Base-by-base conservation (phyloP, 2,888 invertebrate species). In the Horisme vitalbata region DNA sequence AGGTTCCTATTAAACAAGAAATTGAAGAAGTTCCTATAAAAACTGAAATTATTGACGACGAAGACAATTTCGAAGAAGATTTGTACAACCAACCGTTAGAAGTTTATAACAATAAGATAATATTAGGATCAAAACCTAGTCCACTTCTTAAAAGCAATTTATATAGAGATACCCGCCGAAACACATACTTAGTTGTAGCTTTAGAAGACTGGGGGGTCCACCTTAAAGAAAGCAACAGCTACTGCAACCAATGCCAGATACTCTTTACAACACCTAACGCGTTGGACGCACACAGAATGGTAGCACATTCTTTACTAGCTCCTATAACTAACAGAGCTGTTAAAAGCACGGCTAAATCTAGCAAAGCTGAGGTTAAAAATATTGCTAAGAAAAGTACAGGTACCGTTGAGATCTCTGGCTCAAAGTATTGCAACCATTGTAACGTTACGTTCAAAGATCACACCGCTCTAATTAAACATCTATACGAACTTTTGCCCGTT, bases 271-370 rank as follows among this genome's bases (percentile, higher is more conserved):
- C 80, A 0, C 60, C 62, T 0, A 81, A 79, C 9, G 68, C 68
- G 0, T 50, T 77, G 3, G 73, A 76, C 27, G 66, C 71, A 0
- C 81, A 81, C 18, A 79, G 76, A 4, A 79, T 74, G 73, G 23
- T 47, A 0, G 63, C 58, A 0, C 81, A 81, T 39, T 81, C 80
- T 0, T 14, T 81, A 5, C 58, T 79, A 0, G 72, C 76, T 0
- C 39, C 59, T 0, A 28, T 33, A 8, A 44, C 59, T 1, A 61
- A 68, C 31, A 50, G 49, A 34, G 65, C 58, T 3, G 4, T 45
- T 4, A 61, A 65, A 47, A 61, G 57, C 10, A 63, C 61, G 2
- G 30, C 61, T 0, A 48, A 56, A 41, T 26, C 32, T 8, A 41
- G 18, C 15, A 45, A 41, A 21, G 39, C 6, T 47, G 12, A 11